Evolutionary conservation across 1,140 invertebrate genomes (phyloP).

Genomic region (Orchestia grillus): DNA sequence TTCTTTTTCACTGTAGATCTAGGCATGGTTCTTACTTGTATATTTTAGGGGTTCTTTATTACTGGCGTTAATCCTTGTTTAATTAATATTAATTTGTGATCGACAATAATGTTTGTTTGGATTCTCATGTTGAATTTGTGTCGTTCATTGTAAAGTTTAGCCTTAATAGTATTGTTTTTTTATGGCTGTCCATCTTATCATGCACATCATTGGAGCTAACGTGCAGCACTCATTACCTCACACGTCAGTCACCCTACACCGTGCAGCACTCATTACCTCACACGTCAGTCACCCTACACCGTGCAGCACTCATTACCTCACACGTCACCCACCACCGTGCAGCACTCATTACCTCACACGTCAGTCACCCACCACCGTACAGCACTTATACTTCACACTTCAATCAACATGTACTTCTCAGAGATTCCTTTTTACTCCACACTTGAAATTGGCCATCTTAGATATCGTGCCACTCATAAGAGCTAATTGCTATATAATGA

Average conservation of each 20-base stretch:
- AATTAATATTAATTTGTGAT: neutral
- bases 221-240: neutral
- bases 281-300: neutral
- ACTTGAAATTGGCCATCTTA: neutral
- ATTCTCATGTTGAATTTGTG: slow-evolving; percentile 30
- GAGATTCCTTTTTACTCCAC: too few relatives aligned
- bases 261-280: neutral
- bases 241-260: neutral
- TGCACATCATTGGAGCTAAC: neutral
- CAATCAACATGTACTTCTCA: too few relatives aligned
- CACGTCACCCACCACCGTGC: neutral
- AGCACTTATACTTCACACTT: neutral
- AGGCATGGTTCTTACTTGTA: slow-evolving; percentile 43
- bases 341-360: neutral
- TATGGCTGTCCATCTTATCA: neutral
- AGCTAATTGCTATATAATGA: neutral
- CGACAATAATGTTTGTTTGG: neutral
- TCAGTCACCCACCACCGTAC: neutral
- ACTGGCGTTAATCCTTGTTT: slow-evolving; percentile 10
- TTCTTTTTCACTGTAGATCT: slow-evolving; percentile 14
- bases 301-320: neutral
- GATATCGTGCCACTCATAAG: neutral
- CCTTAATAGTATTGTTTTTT: neutral
- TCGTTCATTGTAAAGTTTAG: neutral
- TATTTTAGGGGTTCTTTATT: slow-evolving; percentile 37